A percentile compares a stretch with the other conserved stretches of the same genome.
Conservation (phyloP, 2,797 vertebrate species). For the Anguilla obscura region DNA sequence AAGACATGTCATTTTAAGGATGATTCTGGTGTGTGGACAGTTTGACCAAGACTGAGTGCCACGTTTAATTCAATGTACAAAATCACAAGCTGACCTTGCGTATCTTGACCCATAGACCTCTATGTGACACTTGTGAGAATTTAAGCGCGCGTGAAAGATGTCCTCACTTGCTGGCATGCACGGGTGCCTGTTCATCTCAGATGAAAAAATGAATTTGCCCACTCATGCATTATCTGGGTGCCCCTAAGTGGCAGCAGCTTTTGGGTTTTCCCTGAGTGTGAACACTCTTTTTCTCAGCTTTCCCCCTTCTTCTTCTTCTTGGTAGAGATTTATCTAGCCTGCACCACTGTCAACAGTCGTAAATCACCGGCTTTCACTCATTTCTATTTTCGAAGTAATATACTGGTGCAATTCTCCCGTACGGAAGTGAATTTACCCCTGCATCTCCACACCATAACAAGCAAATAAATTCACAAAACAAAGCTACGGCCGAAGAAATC, state of each 20-base stretch:
- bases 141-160: background rate
- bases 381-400: conserved; percentile 17
- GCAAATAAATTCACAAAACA: conserved; percentile 29
- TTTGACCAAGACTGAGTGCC: background rate
- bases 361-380: conserved; percentile 23
- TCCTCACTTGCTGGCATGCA: background rate
- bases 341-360: conserved; percentile 15
- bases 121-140: background rate
- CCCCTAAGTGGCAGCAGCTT: background rate
- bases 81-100: background rate
- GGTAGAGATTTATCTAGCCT: conserved; percentile 21
- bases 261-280: background rate
- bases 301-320: background rate
- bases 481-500: conserved; percentile 8
- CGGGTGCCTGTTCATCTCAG: background rate
- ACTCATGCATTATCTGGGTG: background rate
- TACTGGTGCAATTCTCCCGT: conserved; percentile 10
- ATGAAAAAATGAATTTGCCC: background rate
- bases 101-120: background rate
- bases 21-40: background rate
- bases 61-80: background rate
- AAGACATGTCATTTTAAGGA: background rate
- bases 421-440: background rate
- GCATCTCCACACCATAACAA: background rate
- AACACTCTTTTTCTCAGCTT: background rate